These are phyloP conservation scores for Taxidea taxus DNA, from an alignment of 2,113 vertebrate species.

Conservation along the genomic window DNA sequence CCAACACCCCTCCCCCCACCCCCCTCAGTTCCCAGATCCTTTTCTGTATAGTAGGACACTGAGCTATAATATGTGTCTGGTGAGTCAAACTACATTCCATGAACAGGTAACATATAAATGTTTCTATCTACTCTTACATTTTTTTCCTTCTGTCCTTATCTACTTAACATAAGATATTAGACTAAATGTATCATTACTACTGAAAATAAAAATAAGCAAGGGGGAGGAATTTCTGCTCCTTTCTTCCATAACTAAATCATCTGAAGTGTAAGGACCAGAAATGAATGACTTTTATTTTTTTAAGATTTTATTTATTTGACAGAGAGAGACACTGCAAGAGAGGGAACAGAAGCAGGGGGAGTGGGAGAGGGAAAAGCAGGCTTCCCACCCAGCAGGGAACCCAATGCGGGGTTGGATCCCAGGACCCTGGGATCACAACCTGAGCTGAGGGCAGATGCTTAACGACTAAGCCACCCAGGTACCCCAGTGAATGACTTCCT, in stretches of 20 bases:
- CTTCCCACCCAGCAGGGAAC: too few species aligned
- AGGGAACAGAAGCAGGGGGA: too few species aligned
- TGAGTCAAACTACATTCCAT: not conserved
- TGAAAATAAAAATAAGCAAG: not conserved
- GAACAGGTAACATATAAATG: not conserved
- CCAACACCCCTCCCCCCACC: too few species aligned
- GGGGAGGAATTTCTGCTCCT: not conserved
- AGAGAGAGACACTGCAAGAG: too few species aligned
- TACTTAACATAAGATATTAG: not conserved
- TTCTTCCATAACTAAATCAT: not conserved
- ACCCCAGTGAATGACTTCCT: not conserved
- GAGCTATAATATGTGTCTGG: not conserved
- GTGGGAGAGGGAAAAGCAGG: too few species aligned
- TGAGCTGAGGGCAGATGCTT: too few species aligned
- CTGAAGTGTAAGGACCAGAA: not conserved
- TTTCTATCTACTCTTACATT: not conserved
- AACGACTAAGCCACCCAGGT: too few species aligned
- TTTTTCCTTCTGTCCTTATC: not conserved
- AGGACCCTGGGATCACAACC: too few species aligned
- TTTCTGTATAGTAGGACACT: not conserved
- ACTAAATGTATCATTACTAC: not conserved
- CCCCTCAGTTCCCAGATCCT: not conserved
- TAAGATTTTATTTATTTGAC: too few species aligned
- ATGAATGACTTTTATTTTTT: not conserved
- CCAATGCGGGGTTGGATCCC: too few species aligned